Evolutionary conservation across 2,888 invertebrate species (phyloP).

Genomic region (Leucania comma): DNA sequence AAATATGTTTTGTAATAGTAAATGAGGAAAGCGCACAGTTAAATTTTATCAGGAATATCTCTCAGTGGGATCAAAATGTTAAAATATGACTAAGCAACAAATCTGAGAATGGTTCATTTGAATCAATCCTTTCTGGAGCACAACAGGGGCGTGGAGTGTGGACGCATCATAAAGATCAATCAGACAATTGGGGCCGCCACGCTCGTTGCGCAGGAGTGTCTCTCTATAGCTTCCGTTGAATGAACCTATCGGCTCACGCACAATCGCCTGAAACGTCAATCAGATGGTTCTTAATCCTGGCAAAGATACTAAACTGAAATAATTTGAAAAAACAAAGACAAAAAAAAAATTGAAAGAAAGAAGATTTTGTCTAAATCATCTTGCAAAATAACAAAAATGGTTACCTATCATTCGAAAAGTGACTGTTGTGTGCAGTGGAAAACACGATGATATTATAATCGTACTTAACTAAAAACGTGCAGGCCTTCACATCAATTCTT

Average conservation of each 20-base stretch:
- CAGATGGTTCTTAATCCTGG: background rate
- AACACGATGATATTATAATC: background rate
- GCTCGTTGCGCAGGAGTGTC: slow-evolving; percentile 87
- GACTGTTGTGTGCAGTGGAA: no score
- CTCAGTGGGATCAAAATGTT: no score
- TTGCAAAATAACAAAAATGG: background rate
- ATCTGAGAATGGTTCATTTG: slow-evolving; percentile 43
- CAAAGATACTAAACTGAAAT: background rate
- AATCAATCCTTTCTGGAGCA: slow-evolving; percentile 72
- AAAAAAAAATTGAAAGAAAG: background rate
- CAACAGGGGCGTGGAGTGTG: slow-evolving; percentile 77
- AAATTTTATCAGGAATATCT: background rate
- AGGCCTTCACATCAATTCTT: background rate
- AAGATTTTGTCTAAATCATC: background rate
- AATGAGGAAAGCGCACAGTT: slow-evolving; percentile 1
- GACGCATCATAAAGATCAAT: slow-evolving; percentile 88
- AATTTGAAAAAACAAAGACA: background rate
- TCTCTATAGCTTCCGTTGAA: slow-evolving; percentile 82
- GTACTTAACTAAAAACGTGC: background rate
- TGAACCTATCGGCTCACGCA: slow-evolving; percentile 62
- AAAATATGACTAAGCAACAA: slow-evolving; percentile 20
- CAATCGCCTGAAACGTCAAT: slow-evolving; percentile 45
- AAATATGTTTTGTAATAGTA: slow-evolving; percentile 17
- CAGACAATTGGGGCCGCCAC: slow-evolving; percentile 89
- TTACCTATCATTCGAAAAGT: background rate